Evolutionary conservation across 2,888 invertebrate species (phyloP).

Genomic region (Apoderus coryli): DNA sequence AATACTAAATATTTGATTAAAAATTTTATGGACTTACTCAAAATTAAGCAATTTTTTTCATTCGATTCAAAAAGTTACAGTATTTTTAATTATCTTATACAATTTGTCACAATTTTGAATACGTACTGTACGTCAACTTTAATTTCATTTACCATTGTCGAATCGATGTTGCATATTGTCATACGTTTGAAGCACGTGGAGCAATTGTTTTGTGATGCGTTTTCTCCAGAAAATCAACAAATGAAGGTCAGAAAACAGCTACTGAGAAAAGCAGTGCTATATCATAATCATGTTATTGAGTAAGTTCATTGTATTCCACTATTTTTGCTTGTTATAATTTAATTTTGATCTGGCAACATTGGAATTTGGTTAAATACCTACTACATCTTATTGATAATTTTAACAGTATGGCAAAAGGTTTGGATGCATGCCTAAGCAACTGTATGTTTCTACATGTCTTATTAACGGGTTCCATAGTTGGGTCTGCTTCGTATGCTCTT

Average conservation of each 20-base stretch:
- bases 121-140: conserved; percentile 7
- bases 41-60: not conserved
- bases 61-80: not conserved
- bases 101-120: conserved; percentile 5
- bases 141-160: conserved; percentile 8
- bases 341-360: too few species aligned
- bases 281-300: conserved; percentile 8
- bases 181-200: conserved; percentile 8
- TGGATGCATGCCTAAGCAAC: conserved; percentile 13
- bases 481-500: conserved; percentile 9
- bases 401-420: conserved; percentile 12
- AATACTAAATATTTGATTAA: not conserved
- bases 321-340: too few species aligned
- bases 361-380: too few species aligned
- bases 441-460: conserved; percentile 15
- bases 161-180: conserved; percentile 9
- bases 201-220: conserved; percentile 5
- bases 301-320: too few species aligned
- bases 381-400: too few species aligned
- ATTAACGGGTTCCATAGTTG: conserved; percentile 14
- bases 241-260: too few species aligned
- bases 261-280: conserved; percentile 3
- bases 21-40: too few species aligned
- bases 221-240: too few species aligned
- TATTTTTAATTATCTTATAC: too few species aligned